Conservation (phyloP, 2,888 invertebrate genomes). For the Nymphalis urticae region DNA sequence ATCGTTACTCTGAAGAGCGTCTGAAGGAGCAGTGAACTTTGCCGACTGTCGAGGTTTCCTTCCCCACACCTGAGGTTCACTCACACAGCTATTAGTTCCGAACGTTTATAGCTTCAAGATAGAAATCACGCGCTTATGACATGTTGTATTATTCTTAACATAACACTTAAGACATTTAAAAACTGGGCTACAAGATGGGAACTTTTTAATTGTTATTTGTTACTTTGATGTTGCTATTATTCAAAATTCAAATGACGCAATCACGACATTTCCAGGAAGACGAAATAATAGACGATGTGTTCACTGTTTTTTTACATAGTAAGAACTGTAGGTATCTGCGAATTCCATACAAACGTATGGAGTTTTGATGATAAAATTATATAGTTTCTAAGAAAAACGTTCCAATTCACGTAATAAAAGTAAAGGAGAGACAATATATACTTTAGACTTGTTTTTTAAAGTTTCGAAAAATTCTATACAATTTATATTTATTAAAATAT, state of each 20-base stretch:
- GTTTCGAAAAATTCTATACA: no score
- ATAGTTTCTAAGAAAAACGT: no score
- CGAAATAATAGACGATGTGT: background rate
- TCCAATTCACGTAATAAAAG: no score
- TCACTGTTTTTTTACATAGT: background rate
- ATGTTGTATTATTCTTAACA: constrained; percentile 31
- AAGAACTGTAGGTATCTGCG: background rate
- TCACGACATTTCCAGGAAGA: constrained; percentile 25
- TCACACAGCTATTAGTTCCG: constrained; percentile 71
- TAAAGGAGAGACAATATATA: no score
- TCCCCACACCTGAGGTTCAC: constrained; percentile 74
- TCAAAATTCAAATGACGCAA: constrained; percentile 24
- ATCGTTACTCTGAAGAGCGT: constrained; percentile 48
- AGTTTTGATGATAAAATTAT: background rate
- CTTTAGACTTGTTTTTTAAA: no score
- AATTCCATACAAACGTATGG: background rate
- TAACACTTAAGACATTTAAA: constrained; percentile 32
- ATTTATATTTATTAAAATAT: no score
- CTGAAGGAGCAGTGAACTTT: constrained; percentile 77
- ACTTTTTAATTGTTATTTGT: constrained; percentile 38
- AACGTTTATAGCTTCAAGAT: constrained; percentile 65
- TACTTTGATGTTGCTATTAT: constrained; percentile 26
- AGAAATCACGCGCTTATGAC: constrained; percentile 62
- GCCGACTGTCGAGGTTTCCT: constrained; percentile 62
- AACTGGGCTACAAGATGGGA: constrained; percentile 42